Evolutionary conservation across 2,888 invertebrate species (phyloP).

Genomic region (Sisyra terminalis): DNA sequence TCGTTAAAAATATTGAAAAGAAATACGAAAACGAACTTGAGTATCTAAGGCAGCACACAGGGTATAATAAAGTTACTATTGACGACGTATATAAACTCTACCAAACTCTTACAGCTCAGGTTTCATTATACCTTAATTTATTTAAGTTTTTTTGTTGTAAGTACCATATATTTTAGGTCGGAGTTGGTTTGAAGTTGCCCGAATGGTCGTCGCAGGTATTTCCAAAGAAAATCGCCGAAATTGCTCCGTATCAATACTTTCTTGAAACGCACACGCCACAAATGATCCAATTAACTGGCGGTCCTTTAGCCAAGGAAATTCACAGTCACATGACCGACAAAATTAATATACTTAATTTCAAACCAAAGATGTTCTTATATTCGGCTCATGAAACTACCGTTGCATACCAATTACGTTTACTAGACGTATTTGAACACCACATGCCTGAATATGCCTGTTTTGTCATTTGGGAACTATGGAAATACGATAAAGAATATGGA

Average conservation of each 20-base stretch:
- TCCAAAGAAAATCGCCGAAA: slow-evolving; percentile 2
- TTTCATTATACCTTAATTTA: background rate
- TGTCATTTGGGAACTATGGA: background rate
- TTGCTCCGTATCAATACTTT: background rate
- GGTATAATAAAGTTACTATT: background rate
- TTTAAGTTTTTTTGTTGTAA: too few relatives aligned
- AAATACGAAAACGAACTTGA: background rate
- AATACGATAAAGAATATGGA: background rate
- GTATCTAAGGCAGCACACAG: background rate
- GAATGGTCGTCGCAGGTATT: background rate
- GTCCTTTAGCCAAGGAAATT: background rate
- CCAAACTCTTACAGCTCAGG: slow-evolving; percentile 1
- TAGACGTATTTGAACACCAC: background rate
- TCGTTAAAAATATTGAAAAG: background rate
- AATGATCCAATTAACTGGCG: background rate
- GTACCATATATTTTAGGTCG: background rate
- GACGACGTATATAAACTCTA: background rate
- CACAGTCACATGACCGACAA: background rate
- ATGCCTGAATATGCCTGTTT: background rate
- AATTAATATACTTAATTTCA: background rate
- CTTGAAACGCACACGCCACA: background rate
- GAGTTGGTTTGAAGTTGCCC: background rate
- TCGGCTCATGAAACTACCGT: slow-evolving; percentile 3
- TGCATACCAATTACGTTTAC: background rate
- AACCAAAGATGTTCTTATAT: background rate